phyloP scores from a whole-genome alignment of 2,888 invertebrate genomes.

The Psylliodes chrysocephalus region DNA sequence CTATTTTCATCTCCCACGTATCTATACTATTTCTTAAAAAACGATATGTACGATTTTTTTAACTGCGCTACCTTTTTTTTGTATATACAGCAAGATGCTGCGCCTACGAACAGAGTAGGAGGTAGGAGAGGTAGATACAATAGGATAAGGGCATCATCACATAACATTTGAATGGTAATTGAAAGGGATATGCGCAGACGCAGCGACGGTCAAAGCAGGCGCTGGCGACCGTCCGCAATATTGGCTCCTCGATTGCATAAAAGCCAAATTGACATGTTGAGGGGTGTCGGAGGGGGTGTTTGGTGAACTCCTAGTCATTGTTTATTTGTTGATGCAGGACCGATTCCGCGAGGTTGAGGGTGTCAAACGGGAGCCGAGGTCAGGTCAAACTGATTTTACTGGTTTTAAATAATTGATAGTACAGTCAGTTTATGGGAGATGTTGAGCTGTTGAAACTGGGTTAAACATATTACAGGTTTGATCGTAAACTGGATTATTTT shows the following conservation, averaged over 20 bases:
- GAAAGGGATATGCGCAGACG: slow-evolving; percentile 30
- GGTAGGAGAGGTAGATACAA: slow-evolving; percentile 19
- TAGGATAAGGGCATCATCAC: slow-evolving; percentile 33
- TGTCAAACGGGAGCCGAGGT: slow-evolving; percentile 1
- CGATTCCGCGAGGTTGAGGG: not conserved
- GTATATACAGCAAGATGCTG: not conserved
- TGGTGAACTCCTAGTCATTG: slow-evolving; percentile 23
- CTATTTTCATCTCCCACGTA: too few relatives aligned
- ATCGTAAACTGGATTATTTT: too few relatives aligned
- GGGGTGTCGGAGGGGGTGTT: slow-evolving; percentile 20
- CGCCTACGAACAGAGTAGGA: not conserved
- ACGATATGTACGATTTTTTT: too few relatives aligned
- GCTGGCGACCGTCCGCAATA: slow-evolving; percentile 25
- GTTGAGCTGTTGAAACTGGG: not conserved
- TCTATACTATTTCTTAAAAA: too few relatives aligned
- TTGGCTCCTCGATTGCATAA: slow-evolving; percentile 37
- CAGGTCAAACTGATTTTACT: not conserved
- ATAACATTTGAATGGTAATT: slow-evolving; percentile 36
- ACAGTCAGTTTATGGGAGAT: not conserved
- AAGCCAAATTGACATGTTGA: slow-evolving; percentile 32
- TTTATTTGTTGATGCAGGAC: slow-evolving; percentile 28
- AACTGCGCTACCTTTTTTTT: too few relatives aligned
- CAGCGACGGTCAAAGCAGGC: slow-evolving; percentile 14
- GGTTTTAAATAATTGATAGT: not conserved
- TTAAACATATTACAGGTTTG: not conserved